Percentiles rank a stretch among this genome's conserved stretches.
Conservation (phyloP, 92 coral and sea anemone species). For the Nematostella vectensis region DNA sequence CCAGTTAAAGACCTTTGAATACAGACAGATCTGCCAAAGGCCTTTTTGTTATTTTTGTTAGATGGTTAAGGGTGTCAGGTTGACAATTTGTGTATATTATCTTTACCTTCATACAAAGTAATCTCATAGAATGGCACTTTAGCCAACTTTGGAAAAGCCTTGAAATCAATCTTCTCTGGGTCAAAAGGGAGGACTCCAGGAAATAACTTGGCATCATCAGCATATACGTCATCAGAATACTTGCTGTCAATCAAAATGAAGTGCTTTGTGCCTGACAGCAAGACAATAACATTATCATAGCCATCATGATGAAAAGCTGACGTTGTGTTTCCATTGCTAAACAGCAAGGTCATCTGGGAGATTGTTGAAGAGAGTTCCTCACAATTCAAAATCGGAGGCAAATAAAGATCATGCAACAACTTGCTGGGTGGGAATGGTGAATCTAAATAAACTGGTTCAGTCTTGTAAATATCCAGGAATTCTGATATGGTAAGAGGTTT, state of each 20-base stretch:
- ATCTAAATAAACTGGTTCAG: slow-evolving; percentile 76
- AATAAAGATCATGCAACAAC: slow-evolving; percentile 53
- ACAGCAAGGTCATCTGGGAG: slow-evolving; percentile 40
- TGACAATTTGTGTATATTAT: too few species aligned
- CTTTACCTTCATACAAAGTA: slow-evolving; percentile 64
- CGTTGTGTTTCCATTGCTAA: slow-evolving; percentile 75
- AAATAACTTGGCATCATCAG: slow-evolving; percentile 51
- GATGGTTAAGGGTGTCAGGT: too few species aligned
- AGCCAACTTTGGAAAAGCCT: slow-evolving; percentile 54
- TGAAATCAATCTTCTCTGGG: slow-evolving; percentile 66
- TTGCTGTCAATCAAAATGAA: slow-evolving; percentile 54
- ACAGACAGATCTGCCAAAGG: too few species aligned
- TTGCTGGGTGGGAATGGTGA: slow-evolving; percentile 68
- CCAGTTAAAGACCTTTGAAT: too few species aligned
- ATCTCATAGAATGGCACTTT: slow-evolving; percentile 71
- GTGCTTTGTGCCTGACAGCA: slow-evolving; percentile 78
- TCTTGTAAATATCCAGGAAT: slow-evolving; percentile 63
- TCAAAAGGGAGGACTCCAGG: slow-evolving; percentile 80
- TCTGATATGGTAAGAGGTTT: slow-evolving; percentile 52
- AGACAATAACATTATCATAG: slow-evolving; percentile 67
- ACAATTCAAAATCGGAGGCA: slow-evolving; percentile 81
- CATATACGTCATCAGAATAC: slow-evolving; percentile 60
- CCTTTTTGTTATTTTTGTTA: too few species aligned
- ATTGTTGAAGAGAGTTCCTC: slow-evolving; percentile 57
- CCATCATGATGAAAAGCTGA: slow-evolving; percentile 97